Evolutionary conservation across 2,113 vertebrate genomes (phyloP), one percentile per base, ranked within the genome.

Genomic region (Ammospiza nelsoni): DNA sequence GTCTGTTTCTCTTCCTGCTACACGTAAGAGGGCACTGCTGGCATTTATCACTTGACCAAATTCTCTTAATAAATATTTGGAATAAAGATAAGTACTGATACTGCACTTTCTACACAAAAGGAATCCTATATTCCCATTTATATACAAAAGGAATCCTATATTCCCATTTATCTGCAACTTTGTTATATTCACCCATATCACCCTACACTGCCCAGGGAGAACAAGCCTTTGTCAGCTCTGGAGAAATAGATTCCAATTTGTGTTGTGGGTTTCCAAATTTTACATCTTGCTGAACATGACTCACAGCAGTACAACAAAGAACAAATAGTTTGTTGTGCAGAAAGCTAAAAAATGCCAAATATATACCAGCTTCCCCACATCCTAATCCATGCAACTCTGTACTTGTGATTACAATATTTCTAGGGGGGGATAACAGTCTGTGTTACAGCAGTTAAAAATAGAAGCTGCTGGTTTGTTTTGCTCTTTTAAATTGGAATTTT

Each of bases 1-100:
- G 3, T 16, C n/a, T 43, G 4, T n/a, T 67, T 49, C 57, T 87
- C 27, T 41, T 82, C 61, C 59, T 43, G 27, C 35, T 35, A 79
- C 22, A 11, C 0, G 0, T 24, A 6, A 84, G 16, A 65, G 35
- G 33, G 17, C 44, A 73, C 27, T 0, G 4, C 3, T 59, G 31
- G 7, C 41, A 68, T 75, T 90, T 62, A 59, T 51, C 29, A 46
- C 18, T 62, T 46, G 10, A 65, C 7, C 69, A 41, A 31, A 18
- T 16, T 29, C 4, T 76, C 76, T 58, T 29, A 63, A 65, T 46
- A 57, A 73, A 35, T n/a, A 41, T 28, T 16, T 58, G 71, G 24
- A 62, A 55, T 37, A 73, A 69, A 80, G 41, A 2, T 3, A 63
- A 2, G 2, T 33, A 35, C n/a, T 19, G 61, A 66, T 37, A 67